Conservation (phyloP, 2,797 vertebrate genomes). For the Hemibagrus guttatus region DNA sequence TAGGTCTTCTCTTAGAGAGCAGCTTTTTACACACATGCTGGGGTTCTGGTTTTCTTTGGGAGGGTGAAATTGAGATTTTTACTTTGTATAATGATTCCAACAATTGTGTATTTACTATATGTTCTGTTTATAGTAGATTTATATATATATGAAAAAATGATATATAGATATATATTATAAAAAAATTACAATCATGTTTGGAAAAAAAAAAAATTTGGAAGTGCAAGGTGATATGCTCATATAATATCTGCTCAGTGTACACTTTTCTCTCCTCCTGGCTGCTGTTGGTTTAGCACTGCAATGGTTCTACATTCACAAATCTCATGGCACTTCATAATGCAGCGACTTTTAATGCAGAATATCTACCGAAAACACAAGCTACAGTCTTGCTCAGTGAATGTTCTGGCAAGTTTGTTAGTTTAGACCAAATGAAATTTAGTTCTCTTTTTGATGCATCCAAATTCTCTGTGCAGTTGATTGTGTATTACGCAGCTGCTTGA, state of each 20-base stretch:
- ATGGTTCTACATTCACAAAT: slow-evolving; percentile 50
- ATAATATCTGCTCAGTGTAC: slow-evolving; percentile 68
- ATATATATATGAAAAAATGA: slow-evolving; percentile 75
- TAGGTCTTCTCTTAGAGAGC: slow-evolving; percentile 52
- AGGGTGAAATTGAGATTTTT: slow-evolving; percentile 70
- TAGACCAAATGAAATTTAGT: slow-evolving; percentile 17
- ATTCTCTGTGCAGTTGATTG: not conserved
- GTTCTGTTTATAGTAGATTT: slow-evolving; percentile 86
- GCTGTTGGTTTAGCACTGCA: slow-evolving; percentile 65
- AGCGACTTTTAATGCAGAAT: not conserved
- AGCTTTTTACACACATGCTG: slow-evolving; percentile 42
- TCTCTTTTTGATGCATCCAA: slow-evolving; percentile 10
- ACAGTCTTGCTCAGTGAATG: slow-evolving; percentile 41
- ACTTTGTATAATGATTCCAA: slow-evolving; percentile 80
- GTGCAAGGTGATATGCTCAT: slow-evolving; percentile 67
- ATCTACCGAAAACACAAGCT: slow-evolving; percentile 26
- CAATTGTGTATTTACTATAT: slow-evolving; percentile 82
- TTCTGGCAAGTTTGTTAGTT: slow-evolving; percentile 25
- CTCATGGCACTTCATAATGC: slow-evolving; percentile 25
- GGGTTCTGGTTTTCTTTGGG: slow-evolving; percentile 52
- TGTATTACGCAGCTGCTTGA: slow-evolving; percentile 18
- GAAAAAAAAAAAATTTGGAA: slow-evolving; percentile 62
- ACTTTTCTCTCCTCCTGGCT: slow-evolving; percentile 63
- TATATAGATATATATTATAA: slow-evolving; percentile 71
- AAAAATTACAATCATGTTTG: slow-evolving; percentile 75